These are phyloP conservation scores for Geophilus truncorum DNA, from an alignment of 2,888 invertebrate genomes.

Conservation along the genomic window DNA sequence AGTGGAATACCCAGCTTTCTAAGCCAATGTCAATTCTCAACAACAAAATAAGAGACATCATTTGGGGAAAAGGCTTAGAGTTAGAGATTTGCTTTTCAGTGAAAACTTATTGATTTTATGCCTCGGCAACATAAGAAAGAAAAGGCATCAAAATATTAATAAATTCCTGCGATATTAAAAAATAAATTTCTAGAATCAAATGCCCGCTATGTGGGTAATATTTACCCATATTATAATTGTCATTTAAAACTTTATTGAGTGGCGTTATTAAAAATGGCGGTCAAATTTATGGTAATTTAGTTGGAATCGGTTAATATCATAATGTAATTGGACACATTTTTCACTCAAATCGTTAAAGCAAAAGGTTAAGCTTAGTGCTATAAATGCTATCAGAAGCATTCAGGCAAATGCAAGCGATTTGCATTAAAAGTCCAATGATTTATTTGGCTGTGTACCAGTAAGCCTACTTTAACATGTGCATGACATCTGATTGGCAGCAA, in stretches of 20 bases:
- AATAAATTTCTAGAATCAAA: not conserved
- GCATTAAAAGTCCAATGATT: slow-evolving; percentile 16
- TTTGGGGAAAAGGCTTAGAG: not conserved
- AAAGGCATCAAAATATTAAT: not conserved
- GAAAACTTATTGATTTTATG: not conserved
- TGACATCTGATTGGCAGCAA: slow-evolving; percentile 21
- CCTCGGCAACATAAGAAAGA: not conserved
- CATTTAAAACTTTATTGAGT: not conserved
- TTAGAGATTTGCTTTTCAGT: not conserved
- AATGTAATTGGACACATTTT: slow-evolving; percentile 21
- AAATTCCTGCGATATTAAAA: not conserved
- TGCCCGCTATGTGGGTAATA: not conserved
- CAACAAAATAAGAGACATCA: slow-evolving; percentile 8
- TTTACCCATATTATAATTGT: not conserved
- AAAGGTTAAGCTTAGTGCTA: not conserved
- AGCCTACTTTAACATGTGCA: not conserved
- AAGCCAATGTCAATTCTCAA: not conserved
- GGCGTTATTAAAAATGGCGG: not conserved
- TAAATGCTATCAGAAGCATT: slow-evolving; percentile 14
- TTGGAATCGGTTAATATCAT: slow-evolving; percentile 2
- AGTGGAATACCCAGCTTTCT: not conserved
- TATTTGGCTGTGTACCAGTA: not conserved
- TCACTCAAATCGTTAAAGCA: not conserved
- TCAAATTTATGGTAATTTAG: not conserved
- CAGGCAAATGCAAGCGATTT: slow-evolving; percentile 4